These are phyloP conservation scores for Tolypeutes matacus DNA, from an alignment of 2,797 vertebrate genomes.

Conservation along the genomic window DNA sequence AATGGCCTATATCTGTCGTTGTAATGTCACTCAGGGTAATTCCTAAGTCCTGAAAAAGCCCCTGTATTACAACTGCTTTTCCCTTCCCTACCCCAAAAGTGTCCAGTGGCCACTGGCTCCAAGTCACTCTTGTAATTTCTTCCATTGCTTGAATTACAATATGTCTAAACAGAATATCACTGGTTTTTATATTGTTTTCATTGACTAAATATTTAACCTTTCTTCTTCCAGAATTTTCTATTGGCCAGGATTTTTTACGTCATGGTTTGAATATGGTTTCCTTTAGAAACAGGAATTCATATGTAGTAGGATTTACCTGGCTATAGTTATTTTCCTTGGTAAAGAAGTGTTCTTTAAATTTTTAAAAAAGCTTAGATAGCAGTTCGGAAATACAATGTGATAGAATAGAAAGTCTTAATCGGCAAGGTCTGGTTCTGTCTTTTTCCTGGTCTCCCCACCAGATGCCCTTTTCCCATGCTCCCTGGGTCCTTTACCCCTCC, in stretches of 20 bases:
- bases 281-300: constrained; percentile 38
- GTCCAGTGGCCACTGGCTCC: too few species aligned
- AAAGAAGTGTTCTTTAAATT: too few species aligned
- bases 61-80: too few species aligned
- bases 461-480: neutral
- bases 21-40: too few species aligned
- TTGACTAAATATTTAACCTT: neutral
- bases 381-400: neutral
- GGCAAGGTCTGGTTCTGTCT: neutral
- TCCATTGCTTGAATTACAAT: too few species aligned
- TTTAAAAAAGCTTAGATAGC: neutral
- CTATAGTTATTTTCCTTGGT: neutral
- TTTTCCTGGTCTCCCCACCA: neutral
- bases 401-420: neutral
- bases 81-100: too few species aligned
- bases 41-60: too few species aligned
- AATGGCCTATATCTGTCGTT: too few species aligned
- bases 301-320: neutral
- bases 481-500: neutral
- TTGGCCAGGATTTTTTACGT: neutral
- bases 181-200: constrained; percentile 28
- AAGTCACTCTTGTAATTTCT: too few species aligned
- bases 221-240: constrained; percentile 30
- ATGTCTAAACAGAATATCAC: too few species aligned
- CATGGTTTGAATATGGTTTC: neutral